These are phyloP conservation scores for Nomada fucata DNA, from an alignment of 2,888 invertebrate genomes.

Conservation along the genomic window DNA sequence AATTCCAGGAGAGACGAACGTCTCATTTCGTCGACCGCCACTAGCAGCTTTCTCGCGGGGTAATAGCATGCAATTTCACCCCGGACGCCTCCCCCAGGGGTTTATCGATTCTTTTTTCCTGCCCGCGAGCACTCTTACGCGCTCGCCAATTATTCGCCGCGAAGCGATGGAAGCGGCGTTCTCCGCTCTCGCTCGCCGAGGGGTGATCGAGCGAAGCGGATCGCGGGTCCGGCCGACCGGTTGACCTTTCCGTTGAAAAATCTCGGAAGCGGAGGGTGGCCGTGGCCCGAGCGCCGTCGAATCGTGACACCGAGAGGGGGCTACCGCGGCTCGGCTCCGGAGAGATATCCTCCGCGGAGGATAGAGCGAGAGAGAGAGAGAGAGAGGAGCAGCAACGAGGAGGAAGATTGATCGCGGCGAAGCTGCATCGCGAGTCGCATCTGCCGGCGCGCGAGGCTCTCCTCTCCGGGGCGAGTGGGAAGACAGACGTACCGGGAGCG, in stretches of 20 bases:
- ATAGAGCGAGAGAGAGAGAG: neutral
- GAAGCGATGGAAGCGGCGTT: neutral
- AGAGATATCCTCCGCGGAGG: conserved; percentile 9
- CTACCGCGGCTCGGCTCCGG: conserved; percentile 32
- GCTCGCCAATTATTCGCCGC: conserved; percentile 13
- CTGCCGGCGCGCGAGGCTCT: conserved; percentile 53
- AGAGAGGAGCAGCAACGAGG: conserved; percentile 46
- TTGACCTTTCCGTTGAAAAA: conserved; percentile 8
- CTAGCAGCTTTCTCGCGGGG: conserved; percentile 61
- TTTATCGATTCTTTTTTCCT: conserved; percentile 33
- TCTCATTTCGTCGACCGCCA: conserved; percentile 75
- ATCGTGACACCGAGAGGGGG: conserved; percentile 40
- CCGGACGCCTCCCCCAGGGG: conserved; percentile 32
- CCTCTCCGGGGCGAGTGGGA: neutral
- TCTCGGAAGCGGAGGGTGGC: neutral
- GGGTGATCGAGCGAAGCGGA: neutral
- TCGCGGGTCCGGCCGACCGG: conserved; percentile 1
- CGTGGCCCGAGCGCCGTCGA: conserved; percentile 20
- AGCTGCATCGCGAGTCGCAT: conserved; percentile 71
- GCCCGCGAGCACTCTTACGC: conserved; percentile 7
- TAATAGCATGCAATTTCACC: conserved; percentile 78
- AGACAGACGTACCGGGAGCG: conserved; percentile 29
- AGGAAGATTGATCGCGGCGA: conserved; percentile 71
- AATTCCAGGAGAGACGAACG: conserved; percentile 77
- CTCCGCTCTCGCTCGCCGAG: neutral